These are phyloP conservation scores for Amorpha juglandis DNA, from an alignment of 2,888 invertebrate genomes.

Conservation along the genomic window DNA sequence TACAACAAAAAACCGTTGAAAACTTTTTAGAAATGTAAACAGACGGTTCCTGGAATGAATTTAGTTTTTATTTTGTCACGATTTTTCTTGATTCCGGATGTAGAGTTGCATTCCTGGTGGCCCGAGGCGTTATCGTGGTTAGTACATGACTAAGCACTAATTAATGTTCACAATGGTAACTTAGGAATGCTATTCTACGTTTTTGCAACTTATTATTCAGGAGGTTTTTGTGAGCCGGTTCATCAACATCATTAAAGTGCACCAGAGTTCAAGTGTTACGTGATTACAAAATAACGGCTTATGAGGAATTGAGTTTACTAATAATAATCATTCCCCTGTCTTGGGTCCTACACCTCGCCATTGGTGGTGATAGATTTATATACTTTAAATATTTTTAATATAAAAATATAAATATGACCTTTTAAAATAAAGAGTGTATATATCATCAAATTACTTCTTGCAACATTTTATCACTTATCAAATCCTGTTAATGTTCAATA, in stretches of 20 bases:
- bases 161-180: background rate
- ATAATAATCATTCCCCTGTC: too few species aligned
- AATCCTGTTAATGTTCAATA: background rate
- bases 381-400: too few species aligned
- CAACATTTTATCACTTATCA: too few species aligned
- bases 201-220: slow-evolving; percentile 1
- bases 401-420: too few species aligned
- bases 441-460: too few species aligned
- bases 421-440: too few species aligned
- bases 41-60: background rate
- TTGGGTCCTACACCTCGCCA: too few species aligned
- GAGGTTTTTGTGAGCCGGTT: background rate
- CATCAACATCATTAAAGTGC: background rate
- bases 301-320: too few species aligned
- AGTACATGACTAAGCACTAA: slow-evolving; percentile 5
- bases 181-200: slow-evolving; percentile 5
- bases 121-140: background rate
- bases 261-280: background rate
- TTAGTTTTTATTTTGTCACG: slow-evolving; percentile 15
- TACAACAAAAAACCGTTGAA: background rate
- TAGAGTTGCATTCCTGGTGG: slow-evolving; percentile 1
- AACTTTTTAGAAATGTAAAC: slow-evolving; percentile 3
- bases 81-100: slow-evolving; percentile 17
- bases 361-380: too few species aligned
- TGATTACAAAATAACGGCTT: background rate